Evolutionary conservation across 1,140 invertebrate genomes (phyloP).

Genomic region (Phymorhynchus buccinoides): DNA sequence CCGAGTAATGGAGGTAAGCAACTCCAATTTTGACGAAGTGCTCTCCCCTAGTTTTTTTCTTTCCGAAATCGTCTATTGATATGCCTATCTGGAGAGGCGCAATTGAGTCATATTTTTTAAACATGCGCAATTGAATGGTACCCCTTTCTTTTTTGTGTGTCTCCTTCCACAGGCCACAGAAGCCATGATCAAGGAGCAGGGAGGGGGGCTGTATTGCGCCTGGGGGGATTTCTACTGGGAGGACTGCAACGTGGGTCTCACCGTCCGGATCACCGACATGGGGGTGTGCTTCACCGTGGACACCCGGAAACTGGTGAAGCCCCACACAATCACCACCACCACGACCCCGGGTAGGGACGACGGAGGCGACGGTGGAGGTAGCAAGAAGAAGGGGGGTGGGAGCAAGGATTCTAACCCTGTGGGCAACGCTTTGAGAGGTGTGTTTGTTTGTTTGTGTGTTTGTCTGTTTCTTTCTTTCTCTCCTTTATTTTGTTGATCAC

Average conservation of each 20-base stretch:
- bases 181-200: conserved; percentile 24
- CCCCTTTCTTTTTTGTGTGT: no score
- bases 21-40: no score
- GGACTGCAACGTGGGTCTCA: conserved; percentile 31
- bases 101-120: no score
- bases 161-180: conserved; percentile 4
- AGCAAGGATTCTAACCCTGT: conserved; percentile 39
- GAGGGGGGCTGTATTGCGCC: conserved; percentile 42
- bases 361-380: no score
- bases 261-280: conserved; percentile 44
- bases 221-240: conserved; percentile 52
- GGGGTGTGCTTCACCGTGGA: conserved; percentile 48
- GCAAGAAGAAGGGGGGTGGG: no score
- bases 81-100: no score
- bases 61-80: no score
- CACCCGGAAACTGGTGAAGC: conserved; percentile 31
- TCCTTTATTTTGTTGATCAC: no score
- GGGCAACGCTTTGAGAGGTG: conserved; percentile 46
- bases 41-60: no score
- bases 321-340: not conserved
- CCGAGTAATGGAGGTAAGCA: no score
- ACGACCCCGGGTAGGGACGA: no score
- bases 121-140: no score
- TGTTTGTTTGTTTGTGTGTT: conserved; percentile 3
- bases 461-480: conserved; percentile 7